Base-by-base conservation (phyloP, 2,888 invertebrate genomes). In the Lasiommata megera region DNA sequence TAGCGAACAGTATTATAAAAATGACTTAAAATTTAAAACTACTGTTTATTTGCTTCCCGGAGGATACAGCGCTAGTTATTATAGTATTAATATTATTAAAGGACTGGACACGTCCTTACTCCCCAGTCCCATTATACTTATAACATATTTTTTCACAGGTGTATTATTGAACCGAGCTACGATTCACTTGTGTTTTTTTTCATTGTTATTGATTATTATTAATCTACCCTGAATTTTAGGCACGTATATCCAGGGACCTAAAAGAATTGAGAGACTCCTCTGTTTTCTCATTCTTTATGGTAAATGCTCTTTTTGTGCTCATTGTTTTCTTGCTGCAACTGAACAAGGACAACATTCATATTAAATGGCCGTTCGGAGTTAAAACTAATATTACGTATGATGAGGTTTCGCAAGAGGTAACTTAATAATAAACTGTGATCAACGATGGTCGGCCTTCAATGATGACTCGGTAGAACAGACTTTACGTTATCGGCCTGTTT, bases 311-410 rank as follows among this genome's bases (percentile, higher is more conserved):
- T 76, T 99, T 99, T 94, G 98, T 99, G 77, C 94, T 99, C 84
- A 97, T 99, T 91, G 98, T 99, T 73, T 97, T 99, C 92, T 95
- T 99, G 87, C 95, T 99, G 82, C 99, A 99, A 93, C 93, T 99
- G 90, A 98, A 99, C 93, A 98, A 98, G 94, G 98, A 98, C 89
- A 95, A 95, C 82, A 93, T 99, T 74, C 98, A 98, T 92, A 93
- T 98, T 83, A 97, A 97, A 88, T 98, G 98, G 98, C 98, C 98
- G 55, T 94, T 97, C 78, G 97, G 97, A 92, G 96, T 97, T 81
- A 96, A 95, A 93, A 96, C 96, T 85, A 98, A 97, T 92, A 96
- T 97, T 77, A 96, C 97, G 68, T 96, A 96, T 92, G 95, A 96
- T 92, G 96, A 96, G 90, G 93, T 93, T 81, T 94, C 96, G 63